These are phyloP conservation scores for Thamnophis sirtalis DNA, from an alignment of 2,113 vertebrate species.

Conservation along the genomic window DNA sequence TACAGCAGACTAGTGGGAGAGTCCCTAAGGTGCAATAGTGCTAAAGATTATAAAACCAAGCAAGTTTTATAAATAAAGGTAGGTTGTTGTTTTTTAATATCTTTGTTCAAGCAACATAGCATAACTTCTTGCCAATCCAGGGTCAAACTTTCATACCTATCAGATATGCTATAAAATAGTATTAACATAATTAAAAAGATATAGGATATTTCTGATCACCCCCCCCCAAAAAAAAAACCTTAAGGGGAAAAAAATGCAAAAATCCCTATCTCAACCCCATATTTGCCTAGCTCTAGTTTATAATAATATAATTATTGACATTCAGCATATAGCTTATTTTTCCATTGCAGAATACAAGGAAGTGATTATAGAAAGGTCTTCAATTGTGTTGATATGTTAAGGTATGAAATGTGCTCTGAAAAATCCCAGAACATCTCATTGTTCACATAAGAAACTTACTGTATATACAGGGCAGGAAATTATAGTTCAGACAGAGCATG, in stretches of 20 bases:
- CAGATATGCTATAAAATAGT: not conserved
- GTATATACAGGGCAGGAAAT: not conserved
- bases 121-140: not conserved
- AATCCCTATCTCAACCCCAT: not conserved
- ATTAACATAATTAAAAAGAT: not conserved
- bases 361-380: not conserved
- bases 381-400: not conserved
- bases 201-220: not conserved
- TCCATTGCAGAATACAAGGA: constrained; percentile 2
- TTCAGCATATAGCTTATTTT: constrained; percentile 12
- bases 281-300: not conserved
- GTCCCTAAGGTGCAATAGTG: constrained; percentile 5
- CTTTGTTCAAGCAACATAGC: not conserved
- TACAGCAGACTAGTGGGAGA: constrained; percentile 33
- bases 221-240: not conserved
- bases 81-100: not conserved
- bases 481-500: not conserved
- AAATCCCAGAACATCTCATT: not conserved
- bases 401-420: not conserved
- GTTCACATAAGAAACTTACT: not conserved
- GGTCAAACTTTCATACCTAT: not conserved
- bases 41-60: not conserved
- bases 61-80: constrained; percentile 32
- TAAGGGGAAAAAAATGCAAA: not conserved
- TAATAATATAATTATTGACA: not conserved